phyloP scores from a whole-genome alignment of 2,888 invertebrate genomes.

The Barypeithes pellucidus region DNA sequence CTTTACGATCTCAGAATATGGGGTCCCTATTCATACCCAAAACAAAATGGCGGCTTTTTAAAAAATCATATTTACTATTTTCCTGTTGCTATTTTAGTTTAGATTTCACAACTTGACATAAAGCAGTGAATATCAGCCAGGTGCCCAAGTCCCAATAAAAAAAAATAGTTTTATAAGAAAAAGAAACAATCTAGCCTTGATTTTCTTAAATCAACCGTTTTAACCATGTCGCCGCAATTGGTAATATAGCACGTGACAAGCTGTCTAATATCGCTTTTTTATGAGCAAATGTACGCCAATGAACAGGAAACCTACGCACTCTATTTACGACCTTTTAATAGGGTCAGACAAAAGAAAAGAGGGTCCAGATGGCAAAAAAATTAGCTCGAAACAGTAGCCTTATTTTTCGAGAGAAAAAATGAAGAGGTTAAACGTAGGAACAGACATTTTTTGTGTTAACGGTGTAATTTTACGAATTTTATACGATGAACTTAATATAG shows the following conservation, averaged over 20 bases:
- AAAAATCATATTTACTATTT: too few species aligned
- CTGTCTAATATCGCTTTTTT: neutral
- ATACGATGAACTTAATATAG: too few species aligned
- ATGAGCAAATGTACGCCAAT: neutral
- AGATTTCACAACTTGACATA: too few species aligned
- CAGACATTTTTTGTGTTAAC: neutral
- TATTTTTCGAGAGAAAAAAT: neutral
- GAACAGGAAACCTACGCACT: neutral
- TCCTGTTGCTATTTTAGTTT: too few species aligned
- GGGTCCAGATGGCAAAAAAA: conserved; percentile 15
- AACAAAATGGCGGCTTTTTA: too few species aligned
- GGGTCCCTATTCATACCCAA: too few species aligned
- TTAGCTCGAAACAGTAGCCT: neutral
- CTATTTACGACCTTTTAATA: conserved; percentile 16
- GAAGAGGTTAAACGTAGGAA: conserved; percentile 8
- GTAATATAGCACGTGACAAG: conserved; percentile 5
- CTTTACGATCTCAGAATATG: too few species aligned
- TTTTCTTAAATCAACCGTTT: neutral
- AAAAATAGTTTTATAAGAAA: too few species aligned
- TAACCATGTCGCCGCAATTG: neutral
- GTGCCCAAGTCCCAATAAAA: too few species aligned
- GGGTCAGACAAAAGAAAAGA: conserved; percentile 9
- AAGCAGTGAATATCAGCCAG: too few species aligned
- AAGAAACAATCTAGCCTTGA: too few species aligned
- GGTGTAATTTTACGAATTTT: too few species aligned